These are phyloP conservation scores for Sipunculus nudus DNA, from an alignment of 2,888 invertebrate genomes.

Conservation along the genomic window DNA sequence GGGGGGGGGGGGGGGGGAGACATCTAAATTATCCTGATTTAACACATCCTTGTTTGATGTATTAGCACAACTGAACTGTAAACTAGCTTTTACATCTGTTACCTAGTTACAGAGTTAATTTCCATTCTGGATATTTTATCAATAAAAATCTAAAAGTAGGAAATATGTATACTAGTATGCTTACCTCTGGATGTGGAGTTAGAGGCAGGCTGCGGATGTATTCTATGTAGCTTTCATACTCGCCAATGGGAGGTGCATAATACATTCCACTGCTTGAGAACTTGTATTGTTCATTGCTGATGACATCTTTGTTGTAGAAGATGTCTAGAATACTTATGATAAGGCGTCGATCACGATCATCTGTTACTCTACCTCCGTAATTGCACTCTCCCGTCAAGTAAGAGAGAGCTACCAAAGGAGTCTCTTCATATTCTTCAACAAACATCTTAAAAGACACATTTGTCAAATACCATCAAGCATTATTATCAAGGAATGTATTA, in stretches of 20 bases:
- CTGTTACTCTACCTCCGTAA: constrained; percentile 66
- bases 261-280: constrained; percentile 61
- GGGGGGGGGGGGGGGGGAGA: too few relatives aligned
- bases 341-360: constrained; percentile 62
- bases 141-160: too few relatives aligned
- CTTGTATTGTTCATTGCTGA: constrained; percentile 52
- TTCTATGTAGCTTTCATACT: constrained; percentile 56
- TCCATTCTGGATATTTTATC: too few relatives aligned
- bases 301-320: constrained; percentile 56
- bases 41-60: too few relatives aligned
- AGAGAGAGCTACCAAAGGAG: constrained; percentile 63
- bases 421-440: constrained; percentile 63
- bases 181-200: constrained; percentile 62
- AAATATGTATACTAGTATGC: too few relatives aligned
- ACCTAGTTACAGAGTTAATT: too few relatives aligned
- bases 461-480: too few relatives aligned
- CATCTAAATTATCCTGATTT: too few relatives aligned
- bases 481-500: too few relatives aligned
- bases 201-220: constrained; percentile 63
- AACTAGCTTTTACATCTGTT: too few relatives aligned
- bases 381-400: constrained; percentile 66
- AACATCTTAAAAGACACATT: constrained; percentile 61
- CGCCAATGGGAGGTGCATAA: constrained; percentile 56
- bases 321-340: constrained; percentile 59
- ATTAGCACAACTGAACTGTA: too few relatives aligned